Conservation (phyloP, 2,797 vertebrate genomes). For the Hyperoplus lanceolatus region DNA sequence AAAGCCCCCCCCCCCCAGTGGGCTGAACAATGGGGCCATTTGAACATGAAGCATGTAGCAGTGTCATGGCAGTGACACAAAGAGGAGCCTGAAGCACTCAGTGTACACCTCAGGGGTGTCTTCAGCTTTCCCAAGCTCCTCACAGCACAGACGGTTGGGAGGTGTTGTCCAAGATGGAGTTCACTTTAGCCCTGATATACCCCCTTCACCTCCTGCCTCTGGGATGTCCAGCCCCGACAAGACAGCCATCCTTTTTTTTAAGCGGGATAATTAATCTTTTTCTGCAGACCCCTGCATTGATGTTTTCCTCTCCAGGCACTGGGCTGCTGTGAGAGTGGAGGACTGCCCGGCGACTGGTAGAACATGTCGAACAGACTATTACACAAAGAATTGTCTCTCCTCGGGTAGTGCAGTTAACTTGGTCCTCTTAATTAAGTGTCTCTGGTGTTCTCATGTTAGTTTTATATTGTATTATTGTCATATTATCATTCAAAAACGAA, state of each 20-base stretch:
- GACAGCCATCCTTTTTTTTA: slow-evolving; percentile 41
- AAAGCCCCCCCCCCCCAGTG: neutral
- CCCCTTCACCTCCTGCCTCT: slow-evolving; percentile 54
- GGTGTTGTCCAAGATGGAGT: slow-evolving; percentile 58
- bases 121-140: slow-evolving; percentile 57
- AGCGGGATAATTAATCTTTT: slow-evolving; percentile 59
- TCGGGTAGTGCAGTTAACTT: slow-evolving; percentile 7
- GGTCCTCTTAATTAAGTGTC: neutral
- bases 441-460: neutral
- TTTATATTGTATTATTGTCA: neutral
- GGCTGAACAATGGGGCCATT: slow-evolving; percentile 36
- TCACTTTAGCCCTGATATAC: slow-evolving; percentile 52
- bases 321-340: neutral
- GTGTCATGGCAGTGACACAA: slow-evolving; percentile 59
- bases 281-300: slow-evolving; percentile 42
- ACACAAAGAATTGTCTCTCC: neutral
- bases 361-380: slow-evolving; percentile 15
- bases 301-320: slow-evolving; percentile 23
- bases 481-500: neutral
- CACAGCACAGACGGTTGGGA: slow-evolving; percentile 38
- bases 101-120: slow-evolving; percentile 65
- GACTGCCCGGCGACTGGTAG: neutral
- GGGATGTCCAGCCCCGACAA: slow-evolving; percentile 47
- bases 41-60: slow-evolving; percentile 62
- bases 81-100: slow-evolving; percentile 65